These are phyloP conservation scores for Lucilia sericata DNA, from an alignment of 1,140 invertebrate species.

Conservation along the genomic window DNA sequence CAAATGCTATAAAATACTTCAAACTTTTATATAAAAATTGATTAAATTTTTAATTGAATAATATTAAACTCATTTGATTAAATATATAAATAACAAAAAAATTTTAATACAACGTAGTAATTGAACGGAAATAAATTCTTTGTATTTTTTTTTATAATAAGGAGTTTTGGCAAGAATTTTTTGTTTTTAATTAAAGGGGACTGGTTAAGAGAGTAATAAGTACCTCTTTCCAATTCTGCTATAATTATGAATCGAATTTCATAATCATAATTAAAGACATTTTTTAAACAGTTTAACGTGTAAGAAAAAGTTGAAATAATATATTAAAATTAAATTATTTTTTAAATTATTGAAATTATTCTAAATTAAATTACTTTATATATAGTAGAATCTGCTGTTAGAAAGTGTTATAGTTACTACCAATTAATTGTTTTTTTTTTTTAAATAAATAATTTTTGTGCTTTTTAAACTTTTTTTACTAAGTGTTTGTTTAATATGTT, in stretches of 20 bases:
- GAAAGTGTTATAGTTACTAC: background rate
- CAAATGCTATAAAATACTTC: background rate
- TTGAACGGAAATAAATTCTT: conserved; percentile 11
- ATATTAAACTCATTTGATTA: background rate
- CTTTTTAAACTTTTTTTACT: background rate
- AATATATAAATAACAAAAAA: background rate
- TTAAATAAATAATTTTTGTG: background rate
- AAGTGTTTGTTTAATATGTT: too few relatives aligned
- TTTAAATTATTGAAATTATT: background rate
- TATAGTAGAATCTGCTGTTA: too few relatives aligned
- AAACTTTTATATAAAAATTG: too few relatives aligned
- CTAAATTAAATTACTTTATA: background rate
- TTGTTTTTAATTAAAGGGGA: conserved; percentile 1
- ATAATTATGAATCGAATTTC: conserved; percentile 48
- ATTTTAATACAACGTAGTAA: conserved; percentile 21
- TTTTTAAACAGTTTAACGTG: background rate
- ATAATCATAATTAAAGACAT: background rate
- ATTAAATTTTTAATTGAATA: background rate
- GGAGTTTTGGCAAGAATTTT: conserved; percentile 34
- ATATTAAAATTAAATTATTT: conserved; percentile 24
- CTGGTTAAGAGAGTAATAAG: conserved; percentile 51
- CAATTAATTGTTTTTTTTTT: background rate
- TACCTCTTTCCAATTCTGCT: conserved; percentile 68
- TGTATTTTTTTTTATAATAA: conserved; percentile 36
- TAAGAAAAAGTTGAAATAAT: conserved; percentile 36